A percentile compares a stretch with the other conserved stretches of the same genome.
Conservation (phyloP, 1,140 invertebrate species). For the Hyles vespertilio region DNA sequence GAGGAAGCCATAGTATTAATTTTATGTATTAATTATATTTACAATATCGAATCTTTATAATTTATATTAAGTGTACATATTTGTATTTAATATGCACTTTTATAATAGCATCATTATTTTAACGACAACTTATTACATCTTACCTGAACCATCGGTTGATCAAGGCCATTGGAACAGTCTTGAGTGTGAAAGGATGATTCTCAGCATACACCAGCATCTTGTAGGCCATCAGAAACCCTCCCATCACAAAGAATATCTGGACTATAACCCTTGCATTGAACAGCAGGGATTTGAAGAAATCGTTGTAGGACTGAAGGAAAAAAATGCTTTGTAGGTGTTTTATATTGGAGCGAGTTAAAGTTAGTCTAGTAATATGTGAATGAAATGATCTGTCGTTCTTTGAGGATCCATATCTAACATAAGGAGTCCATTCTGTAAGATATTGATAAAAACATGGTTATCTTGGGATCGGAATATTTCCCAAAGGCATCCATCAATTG, state of each 20-base stretch:
- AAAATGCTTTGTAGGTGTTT: background rate
- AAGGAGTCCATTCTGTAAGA: no score
- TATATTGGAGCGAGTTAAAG: background rate
- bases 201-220: slow-evolving; percentile 66
- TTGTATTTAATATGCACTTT: background rate
- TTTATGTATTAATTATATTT: no score
- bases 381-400: no score
- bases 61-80: background rate
- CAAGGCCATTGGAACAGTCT: slow-evolving; percentile 63
- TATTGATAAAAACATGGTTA: no score
- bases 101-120: background rate
- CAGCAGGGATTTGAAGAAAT: slow-evolving; percentile 64
- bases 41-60: background rate
- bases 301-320: slow-evolving; percentile 57
- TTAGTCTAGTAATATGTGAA: no score
- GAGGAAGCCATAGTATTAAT: no score
- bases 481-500: no score
- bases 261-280: slow-evolving; percentile 64
- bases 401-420: no score
- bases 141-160: slow-evolving; percentile 65
- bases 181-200: slow-evolving; percentile 53
- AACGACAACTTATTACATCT: slow-evolving; percentile 8
- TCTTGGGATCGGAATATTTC: no score
- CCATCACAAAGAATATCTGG: slow-evolving; percentile 69
- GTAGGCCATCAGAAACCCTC: slow-evolving; percentile 66